A percentile compares a stretch with the other conserved stretches of the same genome.
Conservation (phyloP, 1,140 invertebrate genomes). For the Plectrocnemia conspersa region DNA sequence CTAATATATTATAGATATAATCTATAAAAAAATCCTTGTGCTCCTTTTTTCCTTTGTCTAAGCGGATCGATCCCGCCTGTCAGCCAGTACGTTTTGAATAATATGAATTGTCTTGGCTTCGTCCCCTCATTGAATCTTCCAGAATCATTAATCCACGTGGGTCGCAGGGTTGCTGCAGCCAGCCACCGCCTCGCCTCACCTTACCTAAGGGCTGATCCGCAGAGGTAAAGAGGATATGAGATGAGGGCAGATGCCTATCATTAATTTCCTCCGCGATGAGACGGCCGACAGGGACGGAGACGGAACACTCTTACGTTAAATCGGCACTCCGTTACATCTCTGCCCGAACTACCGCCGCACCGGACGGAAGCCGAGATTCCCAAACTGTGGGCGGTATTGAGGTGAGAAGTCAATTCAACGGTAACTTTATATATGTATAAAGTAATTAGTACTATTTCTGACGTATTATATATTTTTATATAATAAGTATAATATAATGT, state of each 20-base stretch:
- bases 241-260: constrained; percentile 35
- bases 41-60: too few species aligned
- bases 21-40: too few species aligned
- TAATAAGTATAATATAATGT: too few species aligned
- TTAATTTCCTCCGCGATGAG: constrained; percentile 36
- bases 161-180: constrained; percentile 22
- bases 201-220: constrained; percentile 23
- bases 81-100: constrained; percentile 29
- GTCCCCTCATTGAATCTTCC: constrained; percentile 32
- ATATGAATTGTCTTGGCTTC: constrained; percentile 34
- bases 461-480: too few species aligned
- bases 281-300: constrained; percentile 27
- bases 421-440: too few species aligned
- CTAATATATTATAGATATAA: too few species aligned
- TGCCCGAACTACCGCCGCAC: too few species aligned
- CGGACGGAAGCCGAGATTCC: too few species aligned
- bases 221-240: constrained; percentile 32
- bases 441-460: too few species aligned
- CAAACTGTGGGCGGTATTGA: too few species aligned
- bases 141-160: constrained; percentile 33
- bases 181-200: constrained; percentile 3
- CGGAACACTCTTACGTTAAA: constrained; percentile 27
- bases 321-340: constrained; percentile 19
- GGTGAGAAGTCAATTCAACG: too few species aligned
- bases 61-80: constrained; percentile 5